Base-by-base conservation (phyloP, 2,113 vertebrate species). In the Baryphthengus martii region DNA sequence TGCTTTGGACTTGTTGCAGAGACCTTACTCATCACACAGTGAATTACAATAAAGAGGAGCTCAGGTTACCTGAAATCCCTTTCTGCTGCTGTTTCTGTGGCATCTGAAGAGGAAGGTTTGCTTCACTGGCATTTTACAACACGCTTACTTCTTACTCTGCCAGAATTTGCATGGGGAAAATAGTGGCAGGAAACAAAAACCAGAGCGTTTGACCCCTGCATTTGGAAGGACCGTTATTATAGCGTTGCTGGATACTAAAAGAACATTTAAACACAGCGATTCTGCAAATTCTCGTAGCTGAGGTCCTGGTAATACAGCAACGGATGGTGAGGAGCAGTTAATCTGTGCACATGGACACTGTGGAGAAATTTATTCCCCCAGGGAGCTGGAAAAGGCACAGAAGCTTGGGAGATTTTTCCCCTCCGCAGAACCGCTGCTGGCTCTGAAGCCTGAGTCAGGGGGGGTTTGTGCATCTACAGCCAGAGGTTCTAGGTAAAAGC, bases 291-390 rank as follows among this genome's bases (percentile, higher is more conserved):
- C 37, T 26, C 17, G 6, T 4, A 56, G 40, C 58, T 85, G 17
- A 59, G 44, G 71, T 39, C 68, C 78, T 62, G 33, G 40, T 42
- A 16, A 44, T 16, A 25, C 59, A 77, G n/a, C 29, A 47, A 53
- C 35, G 21, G 49, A n/a, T 0, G 1, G 37, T 6, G 26, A 55
- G 44, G 24, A 70, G 45, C n/a, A 65, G 18, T 67, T 61, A 49
- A 24, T n/a, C 26, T 0, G 1, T 12, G 4, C 31, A 20, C 6
- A 17, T 1, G 4, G 44, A 58, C 3, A 1, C 31, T 2, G 0
- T 7, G 20, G 21, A 33, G 45, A 70, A 53, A 12, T 3, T 29
- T 39, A 9, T 61, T 37, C 25, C 49, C 21, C 18, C 1, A 0
- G 24, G 28, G 29, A 28, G 35, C 26, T 82, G 44, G 39, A 50